phyloP scores from a whole-genome alignment of 2,888 invertebrate species.

The Keiferia lycopersicella region DNA sequence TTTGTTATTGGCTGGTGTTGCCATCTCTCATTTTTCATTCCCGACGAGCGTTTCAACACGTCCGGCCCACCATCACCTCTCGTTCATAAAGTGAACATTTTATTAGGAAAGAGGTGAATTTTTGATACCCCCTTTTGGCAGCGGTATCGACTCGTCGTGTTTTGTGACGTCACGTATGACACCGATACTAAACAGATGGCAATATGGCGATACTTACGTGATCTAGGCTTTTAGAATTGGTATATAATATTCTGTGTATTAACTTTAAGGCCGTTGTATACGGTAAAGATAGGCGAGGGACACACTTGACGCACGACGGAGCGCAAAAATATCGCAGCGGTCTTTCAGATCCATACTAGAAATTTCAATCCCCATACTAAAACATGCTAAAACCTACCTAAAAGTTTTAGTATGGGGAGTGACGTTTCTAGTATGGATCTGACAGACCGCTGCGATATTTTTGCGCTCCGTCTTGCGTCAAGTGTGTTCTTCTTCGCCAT shows the following conservation, averaged over 20 bases:
- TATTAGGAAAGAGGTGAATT: slow-evolving; percentile 11
- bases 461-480: too few species aligned
- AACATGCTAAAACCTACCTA: too few species aligned
- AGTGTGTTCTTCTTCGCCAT: too few species aligned
- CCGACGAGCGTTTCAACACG: neutral
- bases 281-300: too few species aligned
- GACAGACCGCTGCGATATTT: too few species aligned
- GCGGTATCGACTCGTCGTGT: neutral
- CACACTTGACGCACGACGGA: too few species aligned
- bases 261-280: too few species aligned
- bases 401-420: too few species aligned
- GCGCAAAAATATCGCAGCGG: too few species aligned
- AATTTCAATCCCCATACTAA: too few species aligned
- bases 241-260: neutral
- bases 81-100: slow-evolving; percentile 13
- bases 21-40: slow-evolving; percentile 4
- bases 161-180: slow-evolving; percentile 3
- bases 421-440: too few species aligned
- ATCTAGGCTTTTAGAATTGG: neutral
- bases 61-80: neutral
- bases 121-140: slow-evolving; percentile 3
- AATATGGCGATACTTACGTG: neutral
- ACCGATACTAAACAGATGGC: neutral
- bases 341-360: too few species aligned
- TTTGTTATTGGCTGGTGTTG: neutral